phyloP scores from a whole-genome alignment of 2,113 vertebrate genomes.

The Neolamprologus cancellatus region DNA sequence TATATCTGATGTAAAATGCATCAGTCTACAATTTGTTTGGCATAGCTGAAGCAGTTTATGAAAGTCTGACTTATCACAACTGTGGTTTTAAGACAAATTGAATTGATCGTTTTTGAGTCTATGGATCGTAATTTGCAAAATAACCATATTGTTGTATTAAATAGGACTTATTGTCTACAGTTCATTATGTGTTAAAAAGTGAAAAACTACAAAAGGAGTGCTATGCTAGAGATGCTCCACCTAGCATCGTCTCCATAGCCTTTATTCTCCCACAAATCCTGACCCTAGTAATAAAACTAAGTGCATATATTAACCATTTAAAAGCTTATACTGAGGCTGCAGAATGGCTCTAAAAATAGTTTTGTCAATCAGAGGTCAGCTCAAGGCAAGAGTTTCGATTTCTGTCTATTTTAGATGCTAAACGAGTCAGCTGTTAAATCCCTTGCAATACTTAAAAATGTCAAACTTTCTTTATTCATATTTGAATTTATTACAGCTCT shows the following conservation, averaged over 20 bases:
- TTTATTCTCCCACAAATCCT: neutral
- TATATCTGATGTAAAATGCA: neutral
- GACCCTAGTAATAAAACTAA: neutral
- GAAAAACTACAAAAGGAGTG: neutral
- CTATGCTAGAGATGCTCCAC: neutral
- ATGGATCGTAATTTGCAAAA: fast-evolving
- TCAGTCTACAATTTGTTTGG: neutral
- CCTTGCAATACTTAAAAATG: neutral
- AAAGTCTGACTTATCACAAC: neutral
- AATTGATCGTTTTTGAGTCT: fast-evolving
- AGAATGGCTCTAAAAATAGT: neutral
- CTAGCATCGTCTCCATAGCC: neutral
- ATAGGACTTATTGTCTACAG: neutral
- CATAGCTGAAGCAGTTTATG: neutral
- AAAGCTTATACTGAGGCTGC: neutral
- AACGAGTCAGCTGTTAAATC: neutral
- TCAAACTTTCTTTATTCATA: neutral
- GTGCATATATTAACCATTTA: neutral
- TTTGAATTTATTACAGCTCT: neutral
- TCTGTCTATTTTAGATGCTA: neutral
- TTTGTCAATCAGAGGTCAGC: neutral
- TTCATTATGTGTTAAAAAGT: neutral
- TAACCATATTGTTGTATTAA: neutral
- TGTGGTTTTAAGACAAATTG: neutral
- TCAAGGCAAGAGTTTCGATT: neutral